These are phyloP conservation scores for Jordanella pulchra DNA, from an alignment of 2,797 vertebrate genomes.

Conservation along the genomic window DNA sequence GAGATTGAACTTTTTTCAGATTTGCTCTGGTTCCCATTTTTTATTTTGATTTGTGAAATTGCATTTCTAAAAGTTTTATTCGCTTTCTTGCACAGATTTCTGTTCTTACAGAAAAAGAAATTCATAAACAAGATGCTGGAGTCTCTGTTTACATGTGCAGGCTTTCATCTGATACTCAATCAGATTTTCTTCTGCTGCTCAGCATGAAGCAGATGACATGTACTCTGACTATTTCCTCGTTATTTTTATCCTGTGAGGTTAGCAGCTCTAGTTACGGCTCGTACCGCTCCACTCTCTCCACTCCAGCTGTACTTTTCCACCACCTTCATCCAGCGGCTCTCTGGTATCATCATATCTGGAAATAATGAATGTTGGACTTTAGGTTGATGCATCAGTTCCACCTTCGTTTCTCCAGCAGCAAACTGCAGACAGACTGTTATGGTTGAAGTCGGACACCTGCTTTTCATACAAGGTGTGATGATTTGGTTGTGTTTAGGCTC, in stretches of 20 bases:
- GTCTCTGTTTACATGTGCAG: neutral
- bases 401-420: too few species aligned
- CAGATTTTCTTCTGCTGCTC: slow-evolving; percentile 29
- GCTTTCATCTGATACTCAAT: slow-evolving; percentile 22
- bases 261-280: slow-evolving; percentile 75
- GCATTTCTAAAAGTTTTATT: too few species aligned
- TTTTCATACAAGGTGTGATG: too few species aligned
- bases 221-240: slow-evolving; percentile 52
- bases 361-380: slow-evolving; percentile 3
- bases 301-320: slow-evolving; percentile 71
- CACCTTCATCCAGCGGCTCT: slow-evolving; percentile 46
- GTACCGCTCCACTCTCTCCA: slow-evolving; percentile 24
- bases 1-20: too few species aligned
- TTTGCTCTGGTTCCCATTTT: too few species aligned
- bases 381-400: neutral
- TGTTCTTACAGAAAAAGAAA: too few species aligned
- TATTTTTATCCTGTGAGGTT: slow-evolving; percentile 78
- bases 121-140: too few species aligned
- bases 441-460: too few species aligned
- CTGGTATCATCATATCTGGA: slow-evolving; percentile 38
- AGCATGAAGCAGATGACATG: slow-evolving; percentile 39
- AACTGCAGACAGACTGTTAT: too few species aligned
- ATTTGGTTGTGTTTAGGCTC: too few species aligned
- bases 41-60: too few species aligned
- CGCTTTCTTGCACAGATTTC: too few species aligned